Percentiles rank a stretch among this genome's conserved stretches.
Evolutionary conservation across 2,113 vertebrate genomes (phyloP).

Genomic region (Clarias gariepinus): DNA sequence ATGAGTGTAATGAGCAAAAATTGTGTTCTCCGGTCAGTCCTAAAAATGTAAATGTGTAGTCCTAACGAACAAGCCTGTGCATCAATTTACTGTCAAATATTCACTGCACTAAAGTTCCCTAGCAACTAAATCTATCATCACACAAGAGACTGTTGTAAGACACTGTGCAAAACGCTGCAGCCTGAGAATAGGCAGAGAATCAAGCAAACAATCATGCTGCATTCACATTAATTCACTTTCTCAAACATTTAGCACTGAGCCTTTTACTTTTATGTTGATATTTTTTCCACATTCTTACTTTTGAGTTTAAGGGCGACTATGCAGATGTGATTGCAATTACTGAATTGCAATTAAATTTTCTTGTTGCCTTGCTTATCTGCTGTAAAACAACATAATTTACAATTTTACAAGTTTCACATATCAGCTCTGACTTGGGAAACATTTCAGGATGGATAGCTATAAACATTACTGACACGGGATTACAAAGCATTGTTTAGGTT

Average conservation of each 20-base stretch:
- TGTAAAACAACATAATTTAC: no score
- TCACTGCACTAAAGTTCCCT: conserved; percentile 11
- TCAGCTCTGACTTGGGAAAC: no score
- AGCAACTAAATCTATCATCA: conserved; percentile 6
- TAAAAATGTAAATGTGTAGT: neutral
- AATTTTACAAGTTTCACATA: no score
- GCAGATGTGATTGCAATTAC: no score
- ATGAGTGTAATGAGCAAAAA: neutral
- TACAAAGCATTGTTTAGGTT: no score
- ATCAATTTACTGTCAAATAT: neutral
- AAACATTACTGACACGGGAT: no score
- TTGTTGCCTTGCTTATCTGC: no score
- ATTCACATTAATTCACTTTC: neutral
- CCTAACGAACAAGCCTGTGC: neutral
- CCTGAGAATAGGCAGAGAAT: neutral
- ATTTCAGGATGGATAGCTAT: no score
- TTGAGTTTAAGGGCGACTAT: neutral
- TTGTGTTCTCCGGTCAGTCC: neutral
- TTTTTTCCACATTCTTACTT: neutral
- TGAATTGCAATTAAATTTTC: no score
- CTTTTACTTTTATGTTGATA: neutral
- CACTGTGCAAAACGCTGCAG: neutral
- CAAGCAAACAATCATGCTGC: neutral
- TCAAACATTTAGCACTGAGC: neutral
- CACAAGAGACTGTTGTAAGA: neutral